Conservation (phyloP, 2,888 invertebrate genomes). For the Serripes groenlandicus region DNA sequence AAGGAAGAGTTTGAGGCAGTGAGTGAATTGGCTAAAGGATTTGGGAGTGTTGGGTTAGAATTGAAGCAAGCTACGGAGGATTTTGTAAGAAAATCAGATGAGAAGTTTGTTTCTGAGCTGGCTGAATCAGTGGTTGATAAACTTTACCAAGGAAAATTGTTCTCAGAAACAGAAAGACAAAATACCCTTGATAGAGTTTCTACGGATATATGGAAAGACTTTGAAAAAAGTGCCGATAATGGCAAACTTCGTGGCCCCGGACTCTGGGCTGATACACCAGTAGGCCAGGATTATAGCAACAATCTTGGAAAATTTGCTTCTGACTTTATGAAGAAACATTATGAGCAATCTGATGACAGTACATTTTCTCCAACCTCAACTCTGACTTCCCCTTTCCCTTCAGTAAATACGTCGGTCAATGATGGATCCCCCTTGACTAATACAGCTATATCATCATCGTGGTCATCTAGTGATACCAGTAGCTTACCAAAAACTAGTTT, state of each 20-base stretch:
- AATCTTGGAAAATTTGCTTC: slow-evolving; percentile 64
- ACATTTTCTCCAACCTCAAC: slow-evolving; percentile 50
- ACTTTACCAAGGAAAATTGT: slow-evolving; percentile 62
- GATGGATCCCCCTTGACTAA: neutral
- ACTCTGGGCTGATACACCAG: slow-evolving; percentile 60
- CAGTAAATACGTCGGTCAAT: neutral
- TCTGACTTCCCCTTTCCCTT: slow-evolving; percentile 12
- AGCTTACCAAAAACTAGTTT: neutral
- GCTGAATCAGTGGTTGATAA: slow-evolving; percentile 70
- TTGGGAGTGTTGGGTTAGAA: slow-evolving; percentile 42
- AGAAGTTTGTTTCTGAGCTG: slow-evolving; percentile 66
- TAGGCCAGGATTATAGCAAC: slow-evolving; percentile 55
- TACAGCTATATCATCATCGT: neutral
- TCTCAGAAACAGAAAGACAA: slow-evolving; percentile 51
- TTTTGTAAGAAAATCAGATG: slow-evolving; percentile 66
- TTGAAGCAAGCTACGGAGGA: slow-evolving; percentile 62
- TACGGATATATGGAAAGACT: slow-evolving; percentile 70
- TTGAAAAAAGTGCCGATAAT: slow-evolving; percentile 58
- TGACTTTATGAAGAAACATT: slow-evolving; percentile 73
- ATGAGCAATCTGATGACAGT: slow-evolving; percentile 53
- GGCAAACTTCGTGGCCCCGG: slow-evolving; percentile 38
- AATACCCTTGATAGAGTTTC: slow-evolving; percentile 61
- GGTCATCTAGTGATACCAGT: too few relatives aligned
- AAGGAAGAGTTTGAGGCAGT: slow-evolving; percentile 29
- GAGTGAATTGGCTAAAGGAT: neutral